These are phyloP conservation scores for Drosophila leontia DNA, from an alignment of 1,140 invertebrate genomes.

Conservation along the genomic window DNA sequence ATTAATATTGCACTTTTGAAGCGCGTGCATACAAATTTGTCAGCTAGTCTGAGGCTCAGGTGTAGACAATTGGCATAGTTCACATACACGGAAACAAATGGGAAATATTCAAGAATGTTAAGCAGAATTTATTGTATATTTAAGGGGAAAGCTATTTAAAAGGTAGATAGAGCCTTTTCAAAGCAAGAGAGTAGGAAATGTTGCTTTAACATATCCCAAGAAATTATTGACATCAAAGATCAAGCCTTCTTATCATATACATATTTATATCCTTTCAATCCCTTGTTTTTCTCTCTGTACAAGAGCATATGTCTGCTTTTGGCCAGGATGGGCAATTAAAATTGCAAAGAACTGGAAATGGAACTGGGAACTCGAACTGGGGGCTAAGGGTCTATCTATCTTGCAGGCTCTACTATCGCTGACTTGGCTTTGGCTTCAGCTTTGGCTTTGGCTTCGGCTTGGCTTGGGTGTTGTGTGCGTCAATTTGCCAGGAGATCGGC, in stretches of 20 bases:
- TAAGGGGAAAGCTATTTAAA: not conserved
- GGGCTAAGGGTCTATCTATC: slow-evolving; percentile 45
- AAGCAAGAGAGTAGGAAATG: not conserved
- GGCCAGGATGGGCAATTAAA: slow-evolving; percentile 74
- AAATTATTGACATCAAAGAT: not conserved
- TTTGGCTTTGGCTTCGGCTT: slow-evolving; percentile 1
- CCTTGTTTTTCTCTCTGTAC: not conserved
- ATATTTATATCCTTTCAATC: not conserved
- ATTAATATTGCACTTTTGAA: slow-evolving; percentile 84
- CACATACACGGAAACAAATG: slow-evolving; percentile 52
- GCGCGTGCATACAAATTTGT: slow-evolving; percentile 84
- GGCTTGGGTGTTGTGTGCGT: slow-evolving; percentile 64
- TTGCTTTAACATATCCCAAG: not conserved
- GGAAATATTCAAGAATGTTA: not conserved
- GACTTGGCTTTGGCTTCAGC: slow-evolving; percentile 6
- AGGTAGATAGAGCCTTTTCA: not conserved
- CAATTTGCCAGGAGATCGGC: slow-evolving; percentile 71
- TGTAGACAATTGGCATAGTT: slow-evolving; percentile 82
- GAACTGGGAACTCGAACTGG: slow-evolving; percentile 13
- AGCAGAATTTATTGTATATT: not conserved
- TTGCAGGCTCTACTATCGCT: slow-evolving; percentile 37
- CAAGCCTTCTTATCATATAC: not conserved
- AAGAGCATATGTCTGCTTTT: slow-evolving; percentile 32
- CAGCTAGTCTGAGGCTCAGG: slow-evolving; percentile 57
- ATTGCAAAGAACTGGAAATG: slow-evolving; percentile 33